Percentiles rank a stretch among this genome's conserved stretches.
phyloP scores from a whole-genome alignment of 2,113 vertebrate species.

The Chiloscyllium plagiosum region DNA sequence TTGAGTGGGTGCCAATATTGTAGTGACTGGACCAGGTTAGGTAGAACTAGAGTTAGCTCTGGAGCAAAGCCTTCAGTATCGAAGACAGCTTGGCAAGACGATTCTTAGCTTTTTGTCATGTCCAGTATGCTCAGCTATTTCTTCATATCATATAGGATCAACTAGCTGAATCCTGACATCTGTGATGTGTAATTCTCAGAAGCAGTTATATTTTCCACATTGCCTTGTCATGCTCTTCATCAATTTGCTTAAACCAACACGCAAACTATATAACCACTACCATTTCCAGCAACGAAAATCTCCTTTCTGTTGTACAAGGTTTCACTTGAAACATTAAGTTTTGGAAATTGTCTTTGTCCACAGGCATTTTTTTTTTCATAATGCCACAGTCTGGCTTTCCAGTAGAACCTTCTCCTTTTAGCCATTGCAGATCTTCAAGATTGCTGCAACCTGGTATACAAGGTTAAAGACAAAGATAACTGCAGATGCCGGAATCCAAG shows the following conservation, averaged over 20 bases:
- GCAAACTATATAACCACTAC: not conserved
- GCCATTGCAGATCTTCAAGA: not conserved
- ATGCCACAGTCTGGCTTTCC: not conserved
- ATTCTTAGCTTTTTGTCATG: no score
- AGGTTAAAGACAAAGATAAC: not conserved
- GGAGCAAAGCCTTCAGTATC: no score
- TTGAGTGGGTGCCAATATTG: no score
- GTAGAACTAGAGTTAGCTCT: no score
- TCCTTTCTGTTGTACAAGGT: not conserved
- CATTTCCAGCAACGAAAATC: not conserved
- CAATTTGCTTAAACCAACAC: not conserved
- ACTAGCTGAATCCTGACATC: no score
- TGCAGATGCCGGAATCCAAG: not conserved
- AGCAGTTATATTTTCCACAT: not conserved
- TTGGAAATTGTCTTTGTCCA: not conserved
- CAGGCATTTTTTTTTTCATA: not conserved
- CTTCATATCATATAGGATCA: no score
- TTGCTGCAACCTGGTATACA: not conserved
- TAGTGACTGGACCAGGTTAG: no score
- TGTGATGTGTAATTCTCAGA: no score
- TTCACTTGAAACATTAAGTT: not conserved
- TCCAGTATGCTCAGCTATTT: no score
- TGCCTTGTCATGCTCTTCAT: not conserved
- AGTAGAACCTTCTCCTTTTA: not conserved
- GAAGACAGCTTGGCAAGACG: no score